Conservation (phyloP, 2,113 vertebrate species). For the Brienomyrus longianalis region DNA sequence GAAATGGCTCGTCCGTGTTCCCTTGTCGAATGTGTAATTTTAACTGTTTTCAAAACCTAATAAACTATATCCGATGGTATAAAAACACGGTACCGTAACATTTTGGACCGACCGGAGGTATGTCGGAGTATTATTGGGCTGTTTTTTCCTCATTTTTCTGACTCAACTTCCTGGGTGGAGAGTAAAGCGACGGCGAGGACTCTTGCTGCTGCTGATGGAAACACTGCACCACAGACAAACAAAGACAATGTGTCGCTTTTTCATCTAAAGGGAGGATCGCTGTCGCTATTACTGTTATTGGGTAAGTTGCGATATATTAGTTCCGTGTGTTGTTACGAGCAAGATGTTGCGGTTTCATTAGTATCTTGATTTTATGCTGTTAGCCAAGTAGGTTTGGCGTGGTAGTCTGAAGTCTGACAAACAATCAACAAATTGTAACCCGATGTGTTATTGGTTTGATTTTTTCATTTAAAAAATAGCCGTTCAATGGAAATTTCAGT, state of each 20-base stretch:
- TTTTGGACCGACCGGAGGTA: background rate
- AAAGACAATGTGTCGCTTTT: slow-evolving; percentile 18
- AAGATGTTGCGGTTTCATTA: background rate
- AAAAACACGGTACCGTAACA: background rate
- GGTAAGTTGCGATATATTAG: background rate
- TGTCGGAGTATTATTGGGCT: background rate
- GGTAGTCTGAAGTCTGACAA: background rate
- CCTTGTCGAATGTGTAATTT: background rate
- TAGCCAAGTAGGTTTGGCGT: background rate
- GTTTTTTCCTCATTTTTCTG: background rate
- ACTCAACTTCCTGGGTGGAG: slow-evolving; percentile 28
- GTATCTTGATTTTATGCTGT: background rate
- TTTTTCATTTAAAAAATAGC: background rate
- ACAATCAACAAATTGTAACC: background rate
- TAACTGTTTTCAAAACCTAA: background rate
- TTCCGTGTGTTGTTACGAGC: background rate
- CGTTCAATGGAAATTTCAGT: background rate
- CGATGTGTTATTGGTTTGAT: background rate
- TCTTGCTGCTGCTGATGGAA: background rate
- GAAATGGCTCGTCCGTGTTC: background rate
- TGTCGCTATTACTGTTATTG: background rate
- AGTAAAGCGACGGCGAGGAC: background rate
- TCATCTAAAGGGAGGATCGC: background rate
- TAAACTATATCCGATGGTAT: too few species aligned
- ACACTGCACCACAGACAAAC: slow-evolving; percentile 9